These are phyloP conservation scores for Pygoscelis antarcticus DNA, from an alignment of 2,113 vertebrate genomes.

Conservation along the genomic window DNA sequence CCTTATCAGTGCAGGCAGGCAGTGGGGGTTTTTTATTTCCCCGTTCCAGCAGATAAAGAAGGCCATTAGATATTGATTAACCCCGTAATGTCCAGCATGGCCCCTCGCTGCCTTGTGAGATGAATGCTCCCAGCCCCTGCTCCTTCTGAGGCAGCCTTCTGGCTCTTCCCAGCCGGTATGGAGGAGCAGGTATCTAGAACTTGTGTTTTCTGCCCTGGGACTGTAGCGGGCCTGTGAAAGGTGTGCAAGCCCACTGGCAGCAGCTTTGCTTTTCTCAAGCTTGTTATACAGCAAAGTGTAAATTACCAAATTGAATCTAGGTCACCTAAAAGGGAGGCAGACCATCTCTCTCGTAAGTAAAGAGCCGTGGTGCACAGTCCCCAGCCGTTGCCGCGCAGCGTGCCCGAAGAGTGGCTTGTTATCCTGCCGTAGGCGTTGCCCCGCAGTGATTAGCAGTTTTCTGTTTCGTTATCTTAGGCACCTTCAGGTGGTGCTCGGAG, in stretches of 20 bases:
- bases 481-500: background rate
- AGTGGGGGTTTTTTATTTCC: rapidly evolving
- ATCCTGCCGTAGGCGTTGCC: background rate
- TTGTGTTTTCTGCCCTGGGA: background rate
- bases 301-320: background rate
- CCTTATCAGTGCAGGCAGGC: background rate
- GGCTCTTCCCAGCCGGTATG: background rate
- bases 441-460: background rate
- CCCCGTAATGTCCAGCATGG: background rate
- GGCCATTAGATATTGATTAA: background rate
- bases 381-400: background rate
- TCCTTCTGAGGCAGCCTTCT: background rate
- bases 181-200: background rate
- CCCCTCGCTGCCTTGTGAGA: background rate
- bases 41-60: background rate
- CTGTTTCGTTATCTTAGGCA: background rate
- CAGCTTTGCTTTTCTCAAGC: background rate
- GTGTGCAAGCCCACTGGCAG: background rate
- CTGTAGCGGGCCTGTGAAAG: background rate
- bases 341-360: background rate
- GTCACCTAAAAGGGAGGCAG: background rate
- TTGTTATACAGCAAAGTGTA: background rate
- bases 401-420: background rate
- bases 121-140: background rate
- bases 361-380: background rate